phyloP scores from a whole-genome alignment of 1,140 invertebrate species.

The Euglossa dilemma region DNA sequence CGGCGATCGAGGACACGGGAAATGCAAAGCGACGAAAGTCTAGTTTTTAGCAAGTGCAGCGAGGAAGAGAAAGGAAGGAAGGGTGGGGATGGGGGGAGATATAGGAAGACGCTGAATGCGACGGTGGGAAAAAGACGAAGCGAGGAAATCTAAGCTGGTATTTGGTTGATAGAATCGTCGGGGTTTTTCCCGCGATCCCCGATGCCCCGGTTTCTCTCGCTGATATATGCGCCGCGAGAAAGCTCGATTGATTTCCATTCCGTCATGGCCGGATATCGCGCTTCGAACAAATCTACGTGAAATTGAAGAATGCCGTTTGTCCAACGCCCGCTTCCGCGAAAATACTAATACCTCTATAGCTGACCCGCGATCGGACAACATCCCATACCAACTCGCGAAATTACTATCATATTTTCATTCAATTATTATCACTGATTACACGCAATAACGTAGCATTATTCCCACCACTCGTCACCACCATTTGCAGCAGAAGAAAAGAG shows the following conservation, averaged over 20 bases:
- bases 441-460: too few species aligned
- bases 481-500: too few species aligned
- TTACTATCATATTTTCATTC: too few species aligned
- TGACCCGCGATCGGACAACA: too few species aligned
- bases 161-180: slow-evolving; percentile 5
- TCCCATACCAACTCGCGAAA: too few species aligned
- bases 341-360: not conserved
- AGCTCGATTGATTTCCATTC: slow-evolving; percentile 6
- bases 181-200: not conserved
- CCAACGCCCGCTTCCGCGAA: not conserved
- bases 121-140: not conserved
- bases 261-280: not conserved
- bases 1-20: slow-evolving; percentile 30
- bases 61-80: not conserved
- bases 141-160: slow-evolving; percentile 1
- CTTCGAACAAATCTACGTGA: not conserved
- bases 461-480: too few species aligned
- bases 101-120: not conserved
- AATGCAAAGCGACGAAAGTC: not conserved
- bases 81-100: not conserved
- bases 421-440: too few species aligned
- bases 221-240: not conserved
- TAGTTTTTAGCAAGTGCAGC: not conserved
- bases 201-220: not conserved
- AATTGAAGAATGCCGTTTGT: not conserved